Conservation (phyloP, 2,888 invertebrate genomes). For the Listrodromus nycthemerus region DNA sequence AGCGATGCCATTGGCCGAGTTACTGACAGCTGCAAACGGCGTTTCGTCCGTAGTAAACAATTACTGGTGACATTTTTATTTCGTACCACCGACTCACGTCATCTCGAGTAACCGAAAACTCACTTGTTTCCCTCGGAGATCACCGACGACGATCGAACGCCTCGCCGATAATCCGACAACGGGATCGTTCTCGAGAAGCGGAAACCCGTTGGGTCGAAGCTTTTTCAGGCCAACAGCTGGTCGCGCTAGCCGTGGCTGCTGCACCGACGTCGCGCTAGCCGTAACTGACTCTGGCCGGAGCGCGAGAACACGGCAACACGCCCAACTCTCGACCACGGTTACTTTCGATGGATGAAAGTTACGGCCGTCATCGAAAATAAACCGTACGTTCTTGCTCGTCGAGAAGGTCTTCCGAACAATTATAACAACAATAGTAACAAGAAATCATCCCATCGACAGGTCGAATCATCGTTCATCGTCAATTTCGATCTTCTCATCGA, state of each 20-base stretch:
- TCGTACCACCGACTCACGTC: background rate
- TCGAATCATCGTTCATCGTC: background rate
- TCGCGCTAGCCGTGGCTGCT: slow-evolving; percentile 36
- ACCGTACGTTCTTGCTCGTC: background rate
- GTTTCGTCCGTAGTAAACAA: background rate
- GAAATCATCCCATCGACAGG: background rate
- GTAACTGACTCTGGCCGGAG: slow-evolving; percentile 29
- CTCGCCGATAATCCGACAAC: slow-evolving; percentile 3
- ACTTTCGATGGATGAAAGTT: slow-evolving; percentile 68
- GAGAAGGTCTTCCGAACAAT: background rate
- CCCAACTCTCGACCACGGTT: slow-evolving; percentile 52
- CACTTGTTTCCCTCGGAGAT: too few relatives aligned
- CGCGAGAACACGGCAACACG: slow-evolving; percentile 62
- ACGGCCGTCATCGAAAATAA: slow-evolving; percentile 5
- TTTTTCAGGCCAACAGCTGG: slow-evolving; percentile 69
- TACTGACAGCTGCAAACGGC: slow-evolving; percentile 4
- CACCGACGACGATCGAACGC: too few relatives aligned
- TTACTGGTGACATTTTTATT: background rate
- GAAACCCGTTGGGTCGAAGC: slow-evolving; percentile 44
- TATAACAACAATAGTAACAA: background rate
- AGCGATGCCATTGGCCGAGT: slow-evolving; percentile 21
- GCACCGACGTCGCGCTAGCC: slow-evolving; percentile 32
- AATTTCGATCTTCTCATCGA: background rate
- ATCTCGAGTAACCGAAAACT: background rate
- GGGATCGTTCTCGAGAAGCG: slow-evolving; percentile 16